These are phyloP conservation scores for Muricea muricata DNA, from an alignment of 92 coral and sea anemone species.

Conservation along the genomic window DNA sequence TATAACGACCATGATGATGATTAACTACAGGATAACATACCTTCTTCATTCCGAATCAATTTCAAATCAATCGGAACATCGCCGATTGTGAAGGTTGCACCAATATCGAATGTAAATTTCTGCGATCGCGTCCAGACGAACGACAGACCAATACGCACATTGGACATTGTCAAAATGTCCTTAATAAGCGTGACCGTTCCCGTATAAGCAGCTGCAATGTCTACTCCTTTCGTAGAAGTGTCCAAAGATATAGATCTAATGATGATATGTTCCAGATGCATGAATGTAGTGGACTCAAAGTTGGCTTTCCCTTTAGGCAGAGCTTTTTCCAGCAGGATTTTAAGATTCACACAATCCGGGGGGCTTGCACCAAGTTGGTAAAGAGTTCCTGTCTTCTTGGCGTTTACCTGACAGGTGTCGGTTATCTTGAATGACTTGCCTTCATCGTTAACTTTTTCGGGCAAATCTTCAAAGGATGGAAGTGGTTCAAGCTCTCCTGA, in stretches of 20 bases:
- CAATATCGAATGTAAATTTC: conserved; percentile 18
- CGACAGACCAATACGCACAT: background rate
- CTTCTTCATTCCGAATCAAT: background rate
- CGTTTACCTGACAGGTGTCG: background rate
- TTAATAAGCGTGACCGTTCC: background rate
- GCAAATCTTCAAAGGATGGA: background rate
- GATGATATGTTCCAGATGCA: background rate
- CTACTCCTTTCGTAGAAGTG: conserved; percentile 2
- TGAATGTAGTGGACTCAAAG: conserved; percentile 11
- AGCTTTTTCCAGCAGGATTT: background rate
- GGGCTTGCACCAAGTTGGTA: conserved; percentile 21
- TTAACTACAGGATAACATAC: background rate
- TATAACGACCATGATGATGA: no score
- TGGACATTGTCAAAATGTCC: background rate
- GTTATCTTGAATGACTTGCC: background rate
- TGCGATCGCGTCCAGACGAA: background rate
- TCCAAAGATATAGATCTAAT: background rate
- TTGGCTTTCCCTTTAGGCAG: background rate
- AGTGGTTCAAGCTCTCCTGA: background rate
- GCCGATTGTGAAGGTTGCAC: background rate
- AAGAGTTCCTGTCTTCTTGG: background rate
- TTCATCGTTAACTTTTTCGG: background rate
- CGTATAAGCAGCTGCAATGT: background rate
- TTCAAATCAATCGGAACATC: background rate
- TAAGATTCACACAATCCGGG: conserved; percentile 7